These are phyloP conservation scores for Potorous gilbertii DNA, from an alignment of 2,797 vertebrate species.

Conservation along the genomic window DNA sequence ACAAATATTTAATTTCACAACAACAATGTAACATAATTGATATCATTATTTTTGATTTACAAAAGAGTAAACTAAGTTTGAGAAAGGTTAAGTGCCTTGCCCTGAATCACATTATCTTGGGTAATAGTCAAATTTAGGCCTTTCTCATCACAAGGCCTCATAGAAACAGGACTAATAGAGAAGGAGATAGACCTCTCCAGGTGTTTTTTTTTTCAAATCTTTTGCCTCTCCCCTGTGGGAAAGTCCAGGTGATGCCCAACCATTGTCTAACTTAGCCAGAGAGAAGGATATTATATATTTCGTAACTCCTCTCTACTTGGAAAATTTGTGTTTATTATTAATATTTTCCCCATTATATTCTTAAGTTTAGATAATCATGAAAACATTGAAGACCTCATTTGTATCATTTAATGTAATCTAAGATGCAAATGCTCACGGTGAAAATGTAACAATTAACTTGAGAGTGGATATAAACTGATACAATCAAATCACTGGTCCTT, in stretches of 20 bases:
- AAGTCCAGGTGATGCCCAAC: neutral
- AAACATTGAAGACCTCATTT: neutral
- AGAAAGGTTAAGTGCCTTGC: neutral
- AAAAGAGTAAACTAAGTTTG: neutral
- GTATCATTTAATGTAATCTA: neutral
- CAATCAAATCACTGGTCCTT: no score
- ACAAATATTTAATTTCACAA: neutral
- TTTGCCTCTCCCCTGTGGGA: neutral
- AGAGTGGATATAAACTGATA: no score
- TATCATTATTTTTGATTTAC: neutral
- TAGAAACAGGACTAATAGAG: neutral
- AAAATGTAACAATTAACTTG: neutral
- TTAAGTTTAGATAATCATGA: neutral
- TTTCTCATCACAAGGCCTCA: neutral
- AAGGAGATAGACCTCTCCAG: neutral
- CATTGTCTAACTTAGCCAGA: no score
- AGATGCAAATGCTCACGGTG: neutral
- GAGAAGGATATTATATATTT: neutral
- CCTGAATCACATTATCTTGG: neutral
- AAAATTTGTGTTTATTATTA: no score
- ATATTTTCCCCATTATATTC: no score
- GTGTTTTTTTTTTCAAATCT: neutral
- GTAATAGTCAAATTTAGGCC: neutral
- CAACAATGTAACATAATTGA: neutral
- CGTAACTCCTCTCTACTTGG: no score